Conservation (phyloP, 2,113 vertebrate genomes). For the Sander vitreus region DNA sequence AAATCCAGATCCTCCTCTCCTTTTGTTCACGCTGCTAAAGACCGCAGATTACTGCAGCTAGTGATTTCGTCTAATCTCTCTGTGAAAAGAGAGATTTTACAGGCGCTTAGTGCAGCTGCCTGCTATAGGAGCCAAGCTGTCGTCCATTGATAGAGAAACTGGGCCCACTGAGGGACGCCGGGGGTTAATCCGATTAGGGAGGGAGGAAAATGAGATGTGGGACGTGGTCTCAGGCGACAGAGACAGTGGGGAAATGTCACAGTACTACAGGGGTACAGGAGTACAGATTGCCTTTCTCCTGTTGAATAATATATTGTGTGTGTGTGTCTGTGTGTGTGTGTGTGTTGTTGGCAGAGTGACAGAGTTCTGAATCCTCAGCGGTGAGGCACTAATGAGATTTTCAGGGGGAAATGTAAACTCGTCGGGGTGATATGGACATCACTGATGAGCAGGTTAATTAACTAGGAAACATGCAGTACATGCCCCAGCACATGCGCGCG, state of each 20-base stretch:
- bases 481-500: not conserved
- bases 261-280: not conserved
- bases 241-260: conserved; percentile 53
- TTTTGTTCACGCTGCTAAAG: conserved; percentile 35
- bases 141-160: conserved; percentile 46
- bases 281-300: conserved; percentile 32
- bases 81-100: conserved; percentile 41
- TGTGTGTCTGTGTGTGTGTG: conserved; percentile 11
- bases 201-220: conserved; percentile 59
- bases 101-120: conserved; percentile 49
- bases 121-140: conserved; percentile 54
- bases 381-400: conserved; percentile 55
- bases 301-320: conserved; percentile 11
- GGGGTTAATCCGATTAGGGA: conserved; percentile 73
- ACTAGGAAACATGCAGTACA: conserved; percentile 28
- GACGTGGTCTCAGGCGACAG: conserved; percentile 31
- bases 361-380: conserved; percentile 10
- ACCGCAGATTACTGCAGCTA: conserved; percentile 36
- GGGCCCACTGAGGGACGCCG: conserved; percentile 10
- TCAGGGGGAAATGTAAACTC: conserved; percentile 27
- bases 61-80: conserved; percentile 14
- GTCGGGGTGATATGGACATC: conserved; percentile 24
- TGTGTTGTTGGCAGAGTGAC: conserved; percentile 25
- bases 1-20: conserved; percentile 47
- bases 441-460: conserved; percentile 51